These are phyloP conservation scores for Amphipoea oculea DNA, from an alignment of 2,888 invertebrate species.

Conservation along the genomic window DNA sequence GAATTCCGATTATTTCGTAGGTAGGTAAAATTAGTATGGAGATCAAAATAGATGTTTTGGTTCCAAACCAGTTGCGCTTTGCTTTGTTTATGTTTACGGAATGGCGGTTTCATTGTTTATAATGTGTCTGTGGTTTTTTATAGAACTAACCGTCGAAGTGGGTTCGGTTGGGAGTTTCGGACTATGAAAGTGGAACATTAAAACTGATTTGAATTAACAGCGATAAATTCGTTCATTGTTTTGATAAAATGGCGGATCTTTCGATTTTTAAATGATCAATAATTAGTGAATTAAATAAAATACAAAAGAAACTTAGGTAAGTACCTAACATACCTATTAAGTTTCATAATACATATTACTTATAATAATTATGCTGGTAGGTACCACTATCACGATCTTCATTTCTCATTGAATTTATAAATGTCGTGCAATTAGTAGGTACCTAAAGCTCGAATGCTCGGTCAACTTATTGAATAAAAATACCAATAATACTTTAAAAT, in stretches of 20 bases:
- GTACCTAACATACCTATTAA: background rate
- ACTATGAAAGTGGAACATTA: slow-evolving; percentile 36
- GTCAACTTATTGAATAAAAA: background rate
- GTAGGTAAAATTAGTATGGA: slow-evolving; percentile 31
- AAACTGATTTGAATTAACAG: slow-evolving; percentile 19
- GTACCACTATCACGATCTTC: background rate
- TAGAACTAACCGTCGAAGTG: slow-evolving; percentile 26
- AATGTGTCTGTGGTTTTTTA: slow-evolving; percentile 34
- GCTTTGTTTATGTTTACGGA: slow-evolving; percentile 44
- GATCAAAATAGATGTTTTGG: slow-evolving; percentile 39
- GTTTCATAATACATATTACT: background rate
- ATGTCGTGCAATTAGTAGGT: background rate
- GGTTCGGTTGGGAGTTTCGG: background rate
- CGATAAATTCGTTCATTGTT: slow-evolving; percentile 5
- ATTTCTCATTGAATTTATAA: background rate
- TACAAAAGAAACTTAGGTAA: background rate
- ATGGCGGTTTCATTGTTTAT: slow-evolving; percentile 50
- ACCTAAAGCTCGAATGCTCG: background rate
- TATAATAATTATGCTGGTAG: slow-evolving; percentile 7
- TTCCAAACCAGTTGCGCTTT: slow-evolving; percentile 49
- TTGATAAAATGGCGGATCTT: background rate
- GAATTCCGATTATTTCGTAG: slow-evolving; percentile 26
- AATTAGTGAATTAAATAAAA: background rate
- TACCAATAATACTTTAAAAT: background rate
- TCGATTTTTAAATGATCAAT: slow-evolving; percentile 11